Evolutionary conservation across 2,113 vertebrate genomes (phyloP).

Genomic region (Colistium nudipinnis): DNA sequence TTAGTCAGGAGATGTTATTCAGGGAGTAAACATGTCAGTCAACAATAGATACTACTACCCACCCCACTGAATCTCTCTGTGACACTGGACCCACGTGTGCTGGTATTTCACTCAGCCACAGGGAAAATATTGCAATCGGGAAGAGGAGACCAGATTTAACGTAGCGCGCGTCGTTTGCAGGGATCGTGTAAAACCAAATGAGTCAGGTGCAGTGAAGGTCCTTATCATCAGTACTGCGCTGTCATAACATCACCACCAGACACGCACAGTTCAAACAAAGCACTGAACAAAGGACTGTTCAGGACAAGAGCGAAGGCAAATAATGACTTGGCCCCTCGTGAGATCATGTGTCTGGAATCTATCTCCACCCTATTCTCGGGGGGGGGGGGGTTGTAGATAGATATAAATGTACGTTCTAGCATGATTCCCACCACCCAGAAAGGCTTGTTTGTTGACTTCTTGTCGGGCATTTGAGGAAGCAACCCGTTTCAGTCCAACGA

Average conservation of each 20-base stretch:
- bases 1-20: slow-evolving; percentile 52
- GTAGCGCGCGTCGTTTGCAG: slow-evolving; percentile 12
- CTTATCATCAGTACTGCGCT: slow-evolving; percentile 42
- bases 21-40: slow-evolving; percentile 41
- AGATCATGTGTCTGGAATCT: too few species aligned
- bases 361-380: too few species aligned
- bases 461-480: too few species aligned
- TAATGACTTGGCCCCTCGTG: too few species aligned
- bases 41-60: neutral
- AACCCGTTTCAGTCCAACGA: too few species aligned
- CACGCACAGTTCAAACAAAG: slow-evolving; percentile 13
- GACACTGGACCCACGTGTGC: slow-evolving; percentile 14
- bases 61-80: neutral
- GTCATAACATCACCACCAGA: slow-evolving; percentile 44
- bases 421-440: too few species aligned
- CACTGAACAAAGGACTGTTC: neutral
- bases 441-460: too few species aligned
- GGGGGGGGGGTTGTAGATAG: too few species aligned
- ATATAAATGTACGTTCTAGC: too few species aligned
- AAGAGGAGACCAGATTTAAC: slow-evolving; percentile 16
- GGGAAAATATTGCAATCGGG: slow-evolving; percentile 33
- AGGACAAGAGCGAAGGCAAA: neutral
- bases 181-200: slow-evolving; percentile 50
- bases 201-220: slow-evolving; percentile 55
- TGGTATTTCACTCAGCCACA: slow-evolving; percentile 12